These are phyloP conservation scores for Apodemia duryi DNA, from an alignment of 2,888 invertebrate species.

Conservation along the genomic window DNA sequence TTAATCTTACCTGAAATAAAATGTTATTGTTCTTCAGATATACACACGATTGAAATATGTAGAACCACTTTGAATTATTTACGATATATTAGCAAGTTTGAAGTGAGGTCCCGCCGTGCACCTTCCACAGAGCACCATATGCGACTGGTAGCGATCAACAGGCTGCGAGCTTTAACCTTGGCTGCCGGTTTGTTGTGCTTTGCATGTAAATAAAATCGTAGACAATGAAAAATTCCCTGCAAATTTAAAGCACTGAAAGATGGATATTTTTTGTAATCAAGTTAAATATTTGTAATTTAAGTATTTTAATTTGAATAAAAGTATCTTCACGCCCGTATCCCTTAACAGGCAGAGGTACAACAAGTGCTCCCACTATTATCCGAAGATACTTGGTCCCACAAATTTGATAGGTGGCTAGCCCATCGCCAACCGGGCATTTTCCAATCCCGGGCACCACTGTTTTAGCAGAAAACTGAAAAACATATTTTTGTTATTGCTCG, in stretches of 20 bases:
- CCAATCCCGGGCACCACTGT: no score
- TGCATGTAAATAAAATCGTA: constrained; percentile 10
- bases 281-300: no score
- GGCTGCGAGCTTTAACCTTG: constrained; percentile 19
- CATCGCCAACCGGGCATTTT: no score
- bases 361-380: no score
- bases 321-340: no score
- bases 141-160: constrained; percentile 21
- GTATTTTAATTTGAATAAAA: no score
- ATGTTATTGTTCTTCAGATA: not conserved
- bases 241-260: not conserved
- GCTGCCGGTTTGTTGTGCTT: constrained; percentile 16
- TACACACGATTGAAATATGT: not conserved
- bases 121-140: constrained; percentile 19
- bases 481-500: no score
- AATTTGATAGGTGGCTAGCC: no score
- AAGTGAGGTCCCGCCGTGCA: constrained; percentile 20
- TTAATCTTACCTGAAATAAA: constrained; percentile 5
- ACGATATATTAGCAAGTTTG: constrained; percentile 8
- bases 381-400: no score
- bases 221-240: not conserved
- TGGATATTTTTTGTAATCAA: not conserved
- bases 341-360: no score
- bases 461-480: no score
- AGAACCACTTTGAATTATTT: not conserved